phyloP scores from a whole-genome alignment of 2,797 vertebrate species.

The Onychomys torridus region DNA sequence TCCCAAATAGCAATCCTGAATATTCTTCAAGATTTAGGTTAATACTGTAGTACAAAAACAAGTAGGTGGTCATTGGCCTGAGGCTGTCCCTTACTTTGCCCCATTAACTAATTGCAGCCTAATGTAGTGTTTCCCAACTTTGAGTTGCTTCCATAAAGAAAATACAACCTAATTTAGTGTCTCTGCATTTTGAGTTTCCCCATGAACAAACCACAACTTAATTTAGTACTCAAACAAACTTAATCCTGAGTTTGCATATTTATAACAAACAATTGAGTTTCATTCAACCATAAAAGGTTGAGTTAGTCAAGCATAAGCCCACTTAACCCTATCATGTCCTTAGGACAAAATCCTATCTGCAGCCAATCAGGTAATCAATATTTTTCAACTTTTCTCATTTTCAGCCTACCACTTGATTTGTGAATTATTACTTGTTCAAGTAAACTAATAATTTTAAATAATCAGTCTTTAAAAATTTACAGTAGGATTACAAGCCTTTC shows the following conservation, averaged over 20 bases:
- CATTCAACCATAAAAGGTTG: neutral
- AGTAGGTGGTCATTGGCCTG: neutral
- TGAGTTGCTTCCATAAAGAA: neutral
- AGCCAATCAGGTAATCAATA: neutral
- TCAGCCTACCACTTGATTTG: neutral
- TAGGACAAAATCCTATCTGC: neutral
- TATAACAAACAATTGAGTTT: neutral
- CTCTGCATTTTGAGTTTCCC: neutral
- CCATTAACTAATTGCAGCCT: neutral
- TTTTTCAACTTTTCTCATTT: neutral
- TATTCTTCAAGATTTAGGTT: neutral
- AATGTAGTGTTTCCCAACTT: neutral
- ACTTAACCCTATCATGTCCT: too few species aligned
- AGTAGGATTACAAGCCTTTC: neutral
- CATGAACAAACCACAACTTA: neutral
- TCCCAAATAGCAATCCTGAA: neutral
- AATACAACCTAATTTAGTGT: neutral
- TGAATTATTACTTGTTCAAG: neutral
- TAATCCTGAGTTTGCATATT: neutral
- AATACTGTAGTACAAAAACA: neutral
- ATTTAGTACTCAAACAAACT: neutral
- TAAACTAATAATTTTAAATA: neutral
- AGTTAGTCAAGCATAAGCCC: neutral
- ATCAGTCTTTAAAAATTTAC: neutral
- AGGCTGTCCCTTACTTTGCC: neutral